A percentile compares a stretch with the other conserved stretches of the same genome.
phyloP scores from a whole-genome alignment of 2,888 invertebrate species.

The Fragum fragum region DNA sequence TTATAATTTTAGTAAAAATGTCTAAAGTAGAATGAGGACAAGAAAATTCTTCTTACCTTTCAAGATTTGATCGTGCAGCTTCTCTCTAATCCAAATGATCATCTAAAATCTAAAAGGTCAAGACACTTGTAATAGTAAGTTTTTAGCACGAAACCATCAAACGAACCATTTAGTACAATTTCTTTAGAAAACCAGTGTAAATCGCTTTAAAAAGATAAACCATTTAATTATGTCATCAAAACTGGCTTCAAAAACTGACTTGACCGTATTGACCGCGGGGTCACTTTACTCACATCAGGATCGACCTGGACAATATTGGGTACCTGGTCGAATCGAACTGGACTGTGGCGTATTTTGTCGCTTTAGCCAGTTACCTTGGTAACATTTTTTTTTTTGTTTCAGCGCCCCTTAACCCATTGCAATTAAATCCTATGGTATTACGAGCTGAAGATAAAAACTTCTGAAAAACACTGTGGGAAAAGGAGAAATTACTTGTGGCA shows the following conservation, averaged over 20 bases:
- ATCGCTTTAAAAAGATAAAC: conserved; percentile 3
- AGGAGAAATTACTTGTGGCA: too few species aligned
- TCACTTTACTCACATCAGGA: neutral
- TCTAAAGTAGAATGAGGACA: too few species aligned
- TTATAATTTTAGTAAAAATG: too few species aligned
- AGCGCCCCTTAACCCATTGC: too few species aligned
- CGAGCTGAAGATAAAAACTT: too few species aligned
- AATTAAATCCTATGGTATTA: too few species aligned
- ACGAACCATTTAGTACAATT: neutral
- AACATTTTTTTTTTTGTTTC: too few species aligned
- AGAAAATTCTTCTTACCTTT: too few species aligned
- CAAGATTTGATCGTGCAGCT: too few species aligned
- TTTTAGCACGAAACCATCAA: neutral
- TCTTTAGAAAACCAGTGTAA: neutral
- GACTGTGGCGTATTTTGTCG: neutral
- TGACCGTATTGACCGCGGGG: neutral
- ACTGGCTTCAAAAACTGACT: neutral
- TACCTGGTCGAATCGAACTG: neutral
- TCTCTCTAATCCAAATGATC: too few species aligned
- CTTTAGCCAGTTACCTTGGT: too few species aligned
- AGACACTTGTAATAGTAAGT: neutral
- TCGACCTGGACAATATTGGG: neutral
- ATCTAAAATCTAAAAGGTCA: neutral
- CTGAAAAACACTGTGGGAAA: too few species aligned
- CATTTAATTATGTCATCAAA: neutral